A percentile compares a stretch with the other conserved stretches of the same genome.
Evolutionary conservation across 2,797 vertebrate genomes (phyloP).

Genomic region (Coregonus ussuriensis): DNA sequence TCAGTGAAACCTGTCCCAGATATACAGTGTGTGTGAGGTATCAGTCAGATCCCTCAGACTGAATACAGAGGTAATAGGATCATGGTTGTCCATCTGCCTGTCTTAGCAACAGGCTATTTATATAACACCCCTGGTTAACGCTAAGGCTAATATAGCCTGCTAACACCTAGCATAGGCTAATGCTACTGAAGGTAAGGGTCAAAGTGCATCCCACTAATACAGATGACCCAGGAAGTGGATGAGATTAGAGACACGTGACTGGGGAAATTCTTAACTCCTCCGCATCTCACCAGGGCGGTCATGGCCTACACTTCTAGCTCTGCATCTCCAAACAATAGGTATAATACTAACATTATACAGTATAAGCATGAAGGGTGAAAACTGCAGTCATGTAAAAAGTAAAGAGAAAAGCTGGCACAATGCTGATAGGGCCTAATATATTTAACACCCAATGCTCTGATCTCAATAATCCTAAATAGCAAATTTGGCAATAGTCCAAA

Average conservation of each 20-base stretch:
- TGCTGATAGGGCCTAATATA: no score
- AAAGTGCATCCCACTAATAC: neutral
- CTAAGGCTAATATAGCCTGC: constrained; percentile 27
- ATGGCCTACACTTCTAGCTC: no score
- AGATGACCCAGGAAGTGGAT: neutral
- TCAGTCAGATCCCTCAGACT: constrained; percentile 27
- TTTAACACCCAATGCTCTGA: no score
- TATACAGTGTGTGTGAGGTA: neutral
- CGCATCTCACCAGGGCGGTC: no score
- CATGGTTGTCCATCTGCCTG: constrained; percentile 56
- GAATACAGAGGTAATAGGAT: constrained; percentile 59
- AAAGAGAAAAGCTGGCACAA: no score
- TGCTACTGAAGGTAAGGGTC: neutral
- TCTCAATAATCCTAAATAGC: no score
- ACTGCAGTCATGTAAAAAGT: no score
- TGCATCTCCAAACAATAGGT: no score
- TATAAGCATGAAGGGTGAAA: no score
- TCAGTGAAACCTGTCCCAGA: constrained; percentile 28
- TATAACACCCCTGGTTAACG: constrained; percentile 47
- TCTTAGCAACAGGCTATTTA: constrained; percentile 44
- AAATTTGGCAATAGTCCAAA: no score
- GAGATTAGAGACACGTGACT: neutral
- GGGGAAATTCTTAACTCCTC: neutral
- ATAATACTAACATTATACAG: no score
- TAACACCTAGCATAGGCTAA: constrained; percentile 28